Evolutionary conservation across 2,113 vertebrate genomes (phyloP).

Genomic region (Pandion haliaetus): DNA sequence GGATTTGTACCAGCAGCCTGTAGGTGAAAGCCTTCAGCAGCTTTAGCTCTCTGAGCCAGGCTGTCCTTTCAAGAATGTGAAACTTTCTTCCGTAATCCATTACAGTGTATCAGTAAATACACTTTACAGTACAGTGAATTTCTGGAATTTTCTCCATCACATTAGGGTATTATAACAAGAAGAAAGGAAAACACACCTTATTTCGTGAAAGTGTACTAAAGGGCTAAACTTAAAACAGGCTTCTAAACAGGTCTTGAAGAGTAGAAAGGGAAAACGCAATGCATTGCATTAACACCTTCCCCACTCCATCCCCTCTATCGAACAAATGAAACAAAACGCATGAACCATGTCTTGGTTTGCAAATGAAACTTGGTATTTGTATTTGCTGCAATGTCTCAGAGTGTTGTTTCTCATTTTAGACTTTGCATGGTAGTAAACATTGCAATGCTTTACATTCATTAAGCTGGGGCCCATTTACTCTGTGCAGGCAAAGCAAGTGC

Average conservation of each 20-base stretch:
- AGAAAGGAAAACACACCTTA: neutral
- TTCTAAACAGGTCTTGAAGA: neutral
- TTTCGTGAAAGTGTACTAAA: neutral
- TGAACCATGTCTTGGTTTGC: conserved; percentile 65
- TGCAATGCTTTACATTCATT: conserved; percentile 72
- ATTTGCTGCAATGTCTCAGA: conserved; percentile 60
- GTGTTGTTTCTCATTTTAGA: conserved; percentile 68
- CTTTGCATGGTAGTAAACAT: conserved; percentile 68
- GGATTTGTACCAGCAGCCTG: conserved; percentile 4
- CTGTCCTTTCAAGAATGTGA: neutral
- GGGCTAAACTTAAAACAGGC: neutral
- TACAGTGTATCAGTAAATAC: neutral
- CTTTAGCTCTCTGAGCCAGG: neutral
- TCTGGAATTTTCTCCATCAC: neutral
- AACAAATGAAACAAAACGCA: conserved; percentile 70
- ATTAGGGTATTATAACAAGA: neutral
- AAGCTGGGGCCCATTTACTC: conserved; percentile 70
- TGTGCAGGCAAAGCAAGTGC: conserved; percentile 61
- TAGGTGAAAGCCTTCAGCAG: neutral
- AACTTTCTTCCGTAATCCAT: neutral
- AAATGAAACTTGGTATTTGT: conserved; percentile 71
- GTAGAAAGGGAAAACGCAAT: conserved; percentile 2
- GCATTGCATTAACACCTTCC: conserved; percentile 44
- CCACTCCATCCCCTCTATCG: neutral
- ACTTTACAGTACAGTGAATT: neutral